phyloP scores from a whole-genome alignment of 1,140 invertebrate genomes.

The Monochamus saltuarius region DNA sequence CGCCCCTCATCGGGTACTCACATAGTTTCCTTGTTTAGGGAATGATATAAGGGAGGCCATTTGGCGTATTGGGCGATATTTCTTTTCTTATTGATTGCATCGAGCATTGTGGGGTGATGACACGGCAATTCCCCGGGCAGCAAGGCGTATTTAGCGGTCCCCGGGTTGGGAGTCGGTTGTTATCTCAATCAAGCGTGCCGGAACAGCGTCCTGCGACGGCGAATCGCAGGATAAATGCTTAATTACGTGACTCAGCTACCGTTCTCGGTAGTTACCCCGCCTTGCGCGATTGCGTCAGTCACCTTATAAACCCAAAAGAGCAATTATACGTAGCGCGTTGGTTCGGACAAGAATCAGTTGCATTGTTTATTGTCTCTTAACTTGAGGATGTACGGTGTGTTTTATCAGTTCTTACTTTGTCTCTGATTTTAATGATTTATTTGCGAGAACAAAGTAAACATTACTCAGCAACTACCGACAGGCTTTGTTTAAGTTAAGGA shows the following conservation, averaged over 20 bases:
- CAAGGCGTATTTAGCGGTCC: constrained; percentile 9
- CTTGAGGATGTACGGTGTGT: too few relatives aligned
- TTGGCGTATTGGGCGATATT: constrained; percentile 1
- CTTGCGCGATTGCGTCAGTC: not conserved
- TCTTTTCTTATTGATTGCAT: constrained; percentile 5
- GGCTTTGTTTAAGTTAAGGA: too few relatives aligned
- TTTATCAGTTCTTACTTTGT: too few relatives aligned
- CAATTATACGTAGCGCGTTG: not conserved
- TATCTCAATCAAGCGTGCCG: constrained; percentile 17
- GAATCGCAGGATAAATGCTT: constrained; percentile 8
- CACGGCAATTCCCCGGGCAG: constrained; percentile 5
- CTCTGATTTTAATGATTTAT: too few relatives aligned
- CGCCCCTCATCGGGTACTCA: not conserved
- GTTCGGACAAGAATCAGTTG: too few relatives aligned
- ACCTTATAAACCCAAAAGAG: not conserved
- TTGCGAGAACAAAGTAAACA: too few relatives aligned
- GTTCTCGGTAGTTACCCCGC: not conserved
- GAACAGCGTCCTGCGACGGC: constrained; percentile 8
- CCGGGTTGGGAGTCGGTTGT: constrained; percentile 5
- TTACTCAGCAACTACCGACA: too few relatives aligned
- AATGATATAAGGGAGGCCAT: not conserved
- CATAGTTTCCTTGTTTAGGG: constrained; percentile 3
- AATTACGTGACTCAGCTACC: constrained; percentile 12
- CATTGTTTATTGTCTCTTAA: too few relatives aligned
- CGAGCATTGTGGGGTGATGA: constrained; percentile 3